These are phyloP conservation scores for Bergia puertoricense DNA, from an alignment of 92 coral and sea anemone species.

Conservation along the genomic window DNA sequence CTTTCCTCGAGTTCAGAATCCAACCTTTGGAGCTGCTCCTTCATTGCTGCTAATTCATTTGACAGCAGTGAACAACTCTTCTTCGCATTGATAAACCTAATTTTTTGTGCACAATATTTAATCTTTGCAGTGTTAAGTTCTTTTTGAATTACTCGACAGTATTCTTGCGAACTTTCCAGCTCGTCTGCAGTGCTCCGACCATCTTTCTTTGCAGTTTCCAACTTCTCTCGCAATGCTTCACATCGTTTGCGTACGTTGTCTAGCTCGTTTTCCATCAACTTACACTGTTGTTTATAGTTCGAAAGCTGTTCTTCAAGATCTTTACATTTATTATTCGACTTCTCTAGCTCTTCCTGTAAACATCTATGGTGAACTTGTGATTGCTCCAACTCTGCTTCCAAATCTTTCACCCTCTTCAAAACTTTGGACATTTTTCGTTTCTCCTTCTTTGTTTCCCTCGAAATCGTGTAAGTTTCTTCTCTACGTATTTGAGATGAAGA, in stretches of 20 bases:
- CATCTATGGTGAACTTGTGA: slow-evolving; percentile 73
- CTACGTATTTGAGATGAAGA: slow-evolving; percentile 59
- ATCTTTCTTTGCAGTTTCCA: slow-evolving; percentile 72
- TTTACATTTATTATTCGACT: slow-evolving; percentile 76
- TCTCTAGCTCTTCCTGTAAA: slow-evolving; percentile 72
- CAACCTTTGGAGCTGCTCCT: slow-evolving; percentile 69
- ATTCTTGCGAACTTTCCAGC: slow-evolving; percentile 72
- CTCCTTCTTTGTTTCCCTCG: slow-evolving; percentile 49
- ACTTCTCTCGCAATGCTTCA: slow-evolving; percentile 70
- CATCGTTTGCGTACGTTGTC: slow-evolving; percentile 76
- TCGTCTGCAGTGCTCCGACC: slow-evolving; percentile 54
- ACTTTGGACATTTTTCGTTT: slow-evolving; percentile 55
- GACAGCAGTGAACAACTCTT: slow-evolving; percentile 76
- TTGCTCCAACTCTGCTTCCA: slow-evolving; percentile 75
- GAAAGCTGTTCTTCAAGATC: slow-evolving; percentile 78
- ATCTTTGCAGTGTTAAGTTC: slow-evolving; percentile 90
- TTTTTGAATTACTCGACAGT: slow-evolving; percentile 84
- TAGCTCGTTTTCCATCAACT: slow-evolving; percentile 79
- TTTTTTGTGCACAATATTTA: slow-evolving; percentile 91
- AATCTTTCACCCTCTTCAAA: slow-evolving; percentile 52
- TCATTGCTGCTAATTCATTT: slow-evolving; percentile 69
- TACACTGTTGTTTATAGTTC: slow-evolving; percentile 79
- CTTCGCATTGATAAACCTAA: slow-evolving; percentile 87
- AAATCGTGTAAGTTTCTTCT: slow-evolving; percentile 77
- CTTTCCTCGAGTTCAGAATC: slow-evolving; percentile 80